These are phyloP conservation scores for Phenganax marumi DNA, from an alignment of 92 coral and sea anemone species.

Conservation along the genomic window DNA sequence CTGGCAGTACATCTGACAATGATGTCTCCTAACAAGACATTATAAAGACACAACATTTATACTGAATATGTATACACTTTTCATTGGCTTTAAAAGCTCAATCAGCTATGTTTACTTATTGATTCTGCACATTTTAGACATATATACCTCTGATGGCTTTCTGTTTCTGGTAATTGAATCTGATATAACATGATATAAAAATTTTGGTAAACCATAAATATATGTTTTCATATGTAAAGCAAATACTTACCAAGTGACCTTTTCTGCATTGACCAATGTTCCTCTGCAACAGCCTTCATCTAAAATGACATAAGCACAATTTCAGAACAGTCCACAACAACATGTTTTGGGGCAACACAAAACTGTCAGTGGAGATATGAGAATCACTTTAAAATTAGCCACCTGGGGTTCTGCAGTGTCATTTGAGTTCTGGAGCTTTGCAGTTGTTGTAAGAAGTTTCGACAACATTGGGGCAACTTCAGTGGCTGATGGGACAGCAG, in stretches of 20 bases:
- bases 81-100: too few species aligned
- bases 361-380: background rate
- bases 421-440: slow-evolving; percentile 28
- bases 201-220: background rate
- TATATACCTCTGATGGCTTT: slow-evolving; percentile 19
- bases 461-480: slow-evolving; percentile 84
- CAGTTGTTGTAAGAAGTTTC: slow-evolving; percentile 69
- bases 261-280: background rate
- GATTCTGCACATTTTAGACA: background rate
- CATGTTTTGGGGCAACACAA: background rate
- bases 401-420: background rate
- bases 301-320: background rate
- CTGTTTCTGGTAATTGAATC: slow-evolving; percentile 8
- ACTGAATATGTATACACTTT: background rate
- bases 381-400: background rate
- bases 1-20: background rate
- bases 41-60: background rate
- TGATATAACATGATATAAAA: background rate
- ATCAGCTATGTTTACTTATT: too few species aligned
- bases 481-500: slow-evolving; percentile 51
- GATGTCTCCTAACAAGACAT: background rate
- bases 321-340: background rate
- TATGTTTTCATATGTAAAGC: background rate
- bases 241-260: background rate
- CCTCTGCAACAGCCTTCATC: background rate